Evolutionary conservation across 2,888 invertebrate species (phyloP).

Genomic region (Andrena bucephala): DNA sequence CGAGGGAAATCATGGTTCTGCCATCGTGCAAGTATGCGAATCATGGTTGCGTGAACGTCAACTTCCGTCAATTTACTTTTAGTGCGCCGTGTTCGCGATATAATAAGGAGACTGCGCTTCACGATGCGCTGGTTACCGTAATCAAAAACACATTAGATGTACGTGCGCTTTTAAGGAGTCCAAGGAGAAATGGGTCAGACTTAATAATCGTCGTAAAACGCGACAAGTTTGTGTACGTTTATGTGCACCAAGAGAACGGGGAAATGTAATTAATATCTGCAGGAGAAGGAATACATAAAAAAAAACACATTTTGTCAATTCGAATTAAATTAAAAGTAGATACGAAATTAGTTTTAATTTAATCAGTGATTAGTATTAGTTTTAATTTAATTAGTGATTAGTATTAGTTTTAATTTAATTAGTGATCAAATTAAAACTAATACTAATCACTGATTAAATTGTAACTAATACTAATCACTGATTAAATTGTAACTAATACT

Average conservation of each 20-base stretch:
- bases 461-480: no score
- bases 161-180: not conserved
- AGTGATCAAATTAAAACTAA: no score
- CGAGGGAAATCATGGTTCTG: slow-evolving; percentile 33
- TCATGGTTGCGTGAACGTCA: slow-evolving; percentile 55
- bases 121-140: not conserved
- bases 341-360: no score
- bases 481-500: no score
- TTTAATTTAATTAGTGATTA: no score
- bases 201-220: not conserved
- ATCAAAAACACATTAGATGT: slow-evolving; percentile 45
- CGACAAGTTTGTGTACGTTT: not conserved
- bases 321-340: not conserved
- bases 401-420: no score
- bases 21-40: slow-evolving; percentile 46
- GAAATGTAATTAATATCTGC: not conserved
- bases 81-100: slow-evolving; percentile 15
- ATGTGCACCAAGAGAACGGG: not conserved
- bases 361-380: no score
- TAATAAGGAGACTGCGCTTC: slow-evolving; percentile 14
- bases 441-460: no score
- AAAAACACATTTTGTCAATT: not conserved
- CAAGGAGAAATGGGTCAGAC: slow-evolving; percentile 13
- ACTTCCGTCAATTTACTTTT: slow-evolving; percentile 60
- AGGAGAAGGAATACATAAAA: not conserved